Base-by-base conservation (phyloP, 1,140 invertebrate species). In the Lepidotrigona ventralis region DNA sequence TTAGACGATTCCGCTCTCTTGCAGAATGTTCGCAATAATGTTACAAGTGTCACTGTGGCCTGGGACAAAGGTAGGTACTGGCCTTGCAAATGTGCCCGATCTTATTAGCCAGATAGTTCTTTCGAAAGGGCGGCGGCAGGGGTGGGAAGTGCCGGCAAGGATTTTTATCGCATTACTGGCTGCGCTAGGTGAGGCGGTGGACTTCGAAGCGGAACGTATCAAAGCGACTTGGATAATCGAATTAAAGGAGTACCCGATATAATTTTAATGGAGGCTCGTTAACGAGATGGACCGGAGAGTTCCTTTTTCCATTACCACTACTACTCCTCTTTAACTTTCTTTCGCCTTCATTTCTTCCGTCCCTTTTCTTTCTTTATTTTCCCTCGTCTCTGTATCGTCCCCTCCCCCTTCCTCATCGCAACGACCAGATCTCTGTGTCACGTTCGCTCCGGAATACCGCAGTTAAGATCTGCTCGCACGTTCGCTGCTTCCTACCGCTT, bases 161-260 rank as follows among this genome's bases (percentile, higher is more conserved):
- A 86, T 89, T 89, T 89, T 89, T 86, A 88, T 89, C 86, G 66
- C 78, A 89, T 89, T 89, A 81, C 58, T 39, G 26, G 74, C 73
- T 51, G 58, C 84, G 79, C 69, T 75, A 66, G 53, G 21, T 21
- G 60, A 75, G 51, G 21, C 23, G 56, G 26, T 51, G 23, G n/a
- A 23, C 54, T 60, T 60, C 29, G 64, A 23, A 69, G 80, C 81
- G 73, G 39, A 76, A 86, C 63, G 76, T 88, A 75, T 88, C 87
- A 88, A 88, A 88, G 87, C 71, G 72, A 87, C n/a, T 78, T 71
- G 86, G 82, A 77, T 88, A 88, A 88, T 88, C 79, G 83, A 85
- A 88, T 88, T 85, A 88, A 85, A 71, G 71, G 54, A 19, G 84
- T 58, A n/a, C 64, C 60, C 84, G 81, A 81, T 85, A 75, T 88